Evolutionary conservation across 2,113 vertebrate species (phyloP).

Genomic region (Eulemur macaco): DNA sequence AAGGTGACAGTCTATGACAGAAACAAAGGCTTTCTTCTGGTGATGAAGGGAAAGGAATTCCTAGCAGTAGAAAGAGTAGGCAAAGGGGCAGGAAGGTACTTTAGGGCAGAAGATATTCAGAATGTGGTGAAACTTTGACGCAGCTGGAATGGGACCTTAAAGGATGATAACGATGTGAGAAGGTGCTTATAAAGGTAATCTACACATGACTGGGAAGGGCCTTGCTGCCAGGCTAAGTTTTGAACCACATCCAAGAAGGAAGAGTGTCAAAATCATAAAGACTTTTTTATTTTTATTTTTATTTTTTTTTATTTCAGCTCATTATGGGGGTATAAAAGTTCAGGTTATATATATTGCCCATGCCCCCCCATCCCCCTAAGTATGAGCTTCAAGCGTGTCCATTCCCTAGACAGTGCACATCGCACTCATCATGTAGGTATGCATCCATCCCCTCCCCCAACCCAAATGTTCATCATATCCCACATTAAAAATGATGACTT

Average conservation of each 20-base stretch:
- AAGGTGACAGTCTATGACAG: not conserved
- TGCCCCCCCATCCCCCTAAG: too few relatives aligned
- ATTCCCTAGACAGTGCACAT: too few relatives aligned
- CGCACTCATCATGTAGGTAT: too few relatives aligned
- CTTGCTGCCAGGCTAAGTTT: not conserved
- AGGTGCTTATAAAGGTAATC: not conserved
- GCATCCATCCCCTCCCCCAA: too few relatives aligned
- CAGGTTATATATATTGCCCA: too few relatives aligned
- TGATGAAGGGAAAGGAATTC: not conserved
- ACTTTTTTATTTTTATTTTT: not conserved
- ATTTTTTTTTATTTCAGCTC: too few relatives aligned
- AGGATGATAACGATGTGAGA: not conserved
- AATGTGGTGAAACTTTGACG: not conserved
- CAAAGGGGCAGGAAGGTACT: not conserved
- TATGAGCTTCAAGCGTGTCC: too few relatives aligned
- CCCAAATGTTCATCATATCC: too few relatives aligned
- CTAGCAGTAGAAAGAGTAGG: not conserved
- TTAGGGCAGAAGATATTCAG: not conserved
- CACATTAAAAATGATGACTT: too few relatives aligned
- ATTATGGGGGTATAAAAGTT: too few relatives aligned
- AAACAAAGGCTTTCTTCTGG: not conserved
- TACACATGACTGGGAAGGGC: not conserved
- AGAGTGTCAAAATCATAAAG: not conserved
- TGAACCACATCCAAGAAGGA: not conserved
- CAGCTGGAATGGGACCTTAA: not conserved